These are phyloP conservation scores for Rhynchophorus ferrugineus DNA, from an alignment of 1,140 invertebrate species.

Conservation along the genomic window DNA sequence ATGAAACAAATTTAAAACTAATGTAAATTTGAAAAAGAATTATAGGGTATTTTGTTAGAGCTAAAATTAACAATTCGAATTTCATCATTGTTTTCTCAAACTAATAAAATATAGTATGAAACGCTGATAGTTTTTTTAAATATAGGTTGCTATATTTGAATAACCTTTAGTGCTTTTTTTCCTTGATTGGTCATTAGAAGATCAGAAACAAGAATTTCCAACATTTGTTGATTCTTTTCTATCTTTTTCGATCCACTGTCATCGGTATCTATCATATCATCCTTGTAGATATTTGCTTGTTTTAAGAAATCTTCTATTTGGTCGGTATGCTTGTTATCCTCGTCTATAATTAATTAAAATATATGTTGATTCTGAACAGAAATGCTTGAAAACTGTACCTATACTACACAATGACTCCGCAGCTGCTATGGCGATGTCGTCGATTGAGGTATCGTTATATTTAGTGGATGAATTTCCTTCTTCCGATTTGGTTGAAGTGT, in stretches of 20 bases:
- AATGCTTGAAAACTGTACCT: not conserved
- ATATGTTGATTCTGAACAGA: not conserved
- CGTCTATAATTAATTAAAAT: slow-evolving; percentile 41
- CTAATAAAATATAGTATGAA: no score
- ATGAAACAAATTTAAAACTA: no score
- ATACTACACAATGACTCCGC: slow-evolving; percentile 71
- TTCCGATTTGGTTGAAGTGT: not conserved
- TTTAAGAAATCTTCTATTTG: slow-evolving; percentile 55
- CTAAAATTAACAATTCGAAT: no score
- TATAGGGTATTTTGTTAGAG: no score
- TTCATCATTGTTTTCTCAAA: no score
- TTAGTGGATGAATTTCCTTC: slow-evolving; percentile 30
- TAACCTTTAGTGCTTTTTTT: slow-evolving; percentile 48
- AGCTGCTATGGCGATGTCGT: slow-evolving; percentile 45
- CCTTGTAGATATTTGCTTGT: slow-evolving; percentile 44
- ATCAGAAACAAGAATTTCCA: slow-evolving; percentile 48
- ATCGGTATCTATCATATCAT: slow-evolving; percentile 36
- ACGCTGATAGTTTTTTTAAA: no score
- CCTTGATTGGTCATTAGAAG: slow-evolving; percentile 48
- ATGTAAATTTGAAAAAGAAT: no score
- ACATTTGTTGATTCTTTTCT: slow-evolving; percentile 43
- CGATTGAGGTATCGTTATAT: not conserved
- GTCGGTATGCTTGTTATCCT: slow-evolving; percentile 63
- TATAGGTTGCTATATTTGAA: slow-evolving; percentile 4
- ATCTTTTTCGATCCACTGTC: slow-evolving; percentile 42